Evolutionary conservation across 2,888 invertebrate species (phyloP), one percentile per base, ranked within the genome.

Genomic region (Osmoderma eremita): DNA sequence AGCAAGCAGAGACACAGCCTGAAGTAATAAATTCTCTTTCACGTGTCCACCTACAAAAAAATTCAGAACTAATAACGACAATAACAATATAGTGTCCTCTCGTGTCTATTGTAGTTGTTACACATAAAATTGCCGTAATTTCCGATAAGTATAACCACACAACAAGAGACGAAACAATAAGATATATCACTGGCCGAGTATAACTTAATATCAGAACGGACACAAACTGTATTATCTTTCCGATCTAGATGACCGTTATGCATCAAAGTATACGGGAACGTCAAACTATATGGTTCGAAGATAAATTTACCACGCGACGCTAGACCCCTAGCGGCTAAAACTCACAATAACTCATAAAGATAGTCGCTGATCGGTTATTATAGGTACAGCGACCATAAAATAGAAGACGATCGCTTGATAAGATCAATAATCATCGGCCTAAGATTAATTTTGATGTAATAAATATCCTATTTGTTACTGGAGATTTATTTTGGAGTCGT

Each of bases 121-220:
- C 10, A 30, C 30, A 30, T 24, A 20, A 30, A 50, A 50, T 50
- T 50, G 50, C 24, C 24, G 50, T 22, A 50, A 50, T 50, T 22
- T 50, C 24, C 50, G 50, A 50, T 50, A 50, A 50, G 50, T 50
- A 18, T 22, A 13, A 39, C 20, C 53, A 18, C 15, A 54, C 53
- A 38, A 54, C 41, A 56, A 56, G 41, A 56, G 54, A 56, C 39
- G 54, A 56, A 56, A 56, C 54, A 56, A 56, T 56, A 56, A 56
- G 39, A 56, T 56, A 56, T 41, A 56, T 39, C 39, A 18, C 54
- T 24, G 20, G n/a, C 41, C 18, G 39, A 18, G 54, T 56, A 39
- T 56, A 56, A 56, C 54, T 56, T 56, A 56, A 56, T 56, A 56
- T 56, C 54, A 56, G 30, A 56, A 39, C 15, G 13, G 39, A 13